Evolutionary conservation across 2,113 vertebrate species (phyloP), one percentile per base, ranked within the genome.

Genomic region (Lethenteron reissneri): DNA sequence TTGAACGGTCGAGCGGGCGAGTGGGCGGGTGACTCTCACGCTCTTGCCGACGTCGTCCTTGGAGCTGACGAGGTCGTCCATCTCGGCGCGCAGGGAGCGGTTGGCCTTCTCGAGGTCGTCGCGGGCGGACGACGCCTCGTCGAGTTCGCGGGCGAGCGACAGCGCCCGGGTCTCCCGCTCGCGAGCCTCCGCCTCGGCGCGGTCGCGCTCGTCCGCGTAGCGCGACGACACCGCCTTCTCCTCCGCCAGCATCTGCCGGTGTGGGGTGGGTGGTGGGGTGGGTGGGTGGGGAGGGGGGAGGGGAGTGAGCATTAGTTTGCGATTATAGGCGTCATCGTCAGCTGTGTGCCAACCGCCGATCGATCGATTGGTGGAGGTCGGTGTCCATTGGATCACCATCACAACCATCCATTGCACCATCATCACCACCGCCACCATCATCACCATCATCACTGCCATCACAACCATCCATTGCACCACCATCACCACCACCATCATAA

Each of bases 21-120:
- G 10, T 56, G 3, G 10, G 3, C 0, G 3, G n/a, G 25, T 15
- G 3, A 8, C 11, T 25, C 83, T 78, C 81, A 90, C 89, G 1
- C 82, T 92, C 78, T 90, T 90, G 77, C 89, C 88, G 2, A 90
- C 88, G 2, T 90, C 89, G 0, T 91, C 89, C 77, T 92, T 86
- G 76, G 85, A 87, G 75, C 88, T 89, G 41, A 92, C 83, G 4
- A 83, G 80, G 8, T 92, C 89, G 2, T 92, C 89, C 62, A 90
- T 82, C 75, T 92, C 89, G 75, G 89, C 87, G 75, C 87, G 82
- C 75, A 90, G 81, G 7, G 84, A 80, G 19, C 85, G 83, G 70
- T 85, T 78, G 75, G 82, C 87, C 78, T 79, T 75, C 70, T 81
- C 82, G 70, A 88, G 79, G 75, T 88, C 84, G 56, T 87, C 84